A percentile compares a stretch with the other conserved stretches of the same genome.
Evolutionary conservation across 2,797 vertebrate genomes (phyloP).

Genomic region (Cossypha caffra): DNA sequence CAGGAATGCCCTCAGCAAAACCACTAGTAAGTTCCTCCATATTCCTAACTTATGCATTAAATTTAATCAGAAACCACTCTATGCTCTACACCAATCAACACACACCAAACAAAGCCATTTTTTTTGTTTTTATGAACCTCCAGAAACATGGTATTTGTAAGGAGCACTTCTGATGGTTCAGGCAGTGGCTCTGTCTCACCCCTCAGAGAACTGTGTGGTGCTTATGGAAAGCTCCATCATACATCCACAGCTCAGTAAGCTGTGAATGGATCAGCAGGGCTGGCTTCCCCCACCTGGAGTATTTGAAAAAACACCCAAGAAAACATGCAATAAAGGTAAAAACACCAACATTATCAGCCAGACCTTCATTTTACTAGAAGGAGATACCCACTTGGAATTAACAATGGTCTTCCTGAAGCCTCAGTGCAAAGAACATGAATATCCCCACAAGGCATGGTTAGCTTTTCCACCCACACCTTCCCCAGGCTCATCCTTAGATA

Average conservation of each 20-base stretch:
- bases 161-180: not conserved
- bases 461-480: not conserved
- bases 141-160: not conserved
- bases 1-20: not conserved
- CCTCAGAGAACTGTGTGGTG: not conserved
- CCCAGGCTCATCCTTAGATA: not conserved
- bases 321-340: not conserved
- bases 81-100: not conserved
- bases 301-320: not conserved
- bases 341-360: not conserved
- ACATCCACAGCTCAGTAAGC: not conserved
- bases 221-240: not conserved
- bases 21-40: not conserved
- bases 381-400: not conserved
- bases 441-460: not conserved
- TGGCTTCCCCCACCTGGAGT: not conserved
- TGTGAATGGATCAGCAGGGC: not conserved
- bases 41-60: not conserved
- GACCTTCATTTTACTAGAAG: not conserved
- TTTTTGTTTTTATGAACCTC: not conserved
- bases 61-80: not conserved
- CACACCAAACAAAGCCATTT: not conserved
- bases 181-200: not conserved
- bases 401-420: not conserved
- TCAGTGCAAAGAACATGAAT: rapidly evolving